phyloP scores from a whole-genome alignment of 2,113 vertebrate species.

The Halichoerus grypus region DNA sequence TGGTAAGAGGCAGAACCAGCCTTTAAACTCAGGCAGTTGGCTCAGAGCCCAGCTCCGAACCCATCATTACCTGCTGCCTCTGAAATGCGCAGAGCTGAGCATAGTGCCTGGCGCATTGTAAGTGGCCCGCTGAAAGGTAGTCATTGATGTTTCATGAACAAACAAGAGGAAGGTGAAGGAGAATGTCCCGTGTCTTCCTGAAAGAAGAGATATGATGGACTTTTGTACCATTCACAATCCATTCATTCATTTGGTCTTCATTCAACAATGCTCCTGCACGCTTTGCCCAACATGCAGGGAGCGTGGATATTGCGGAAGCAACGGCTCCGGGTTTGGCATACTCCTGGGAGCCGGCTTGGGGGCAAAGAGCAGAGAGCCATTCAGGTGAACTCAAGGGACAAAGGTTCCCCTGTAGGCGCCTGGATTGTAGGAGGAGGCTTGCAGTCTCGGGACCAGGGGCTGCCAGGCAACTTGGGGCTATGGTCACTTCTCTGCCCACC shows the following conservation, averaged over 20 bases:
- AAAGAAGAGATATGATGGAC: background rate
- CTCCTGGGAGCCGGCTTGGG: background rate
- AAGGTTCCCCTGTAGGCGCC: background rate
- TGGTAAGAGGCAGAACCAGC: background rate
- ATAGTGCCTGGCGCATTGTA: background rate
- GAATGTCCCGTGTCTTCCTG: background rate
- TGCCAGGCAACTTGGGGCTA: background rate
- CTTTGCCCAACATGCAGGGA: background rate
- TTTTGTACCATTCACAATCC: background rate
- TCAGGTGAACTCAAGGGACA: background rate
- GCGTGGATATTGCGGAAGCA: background rate
- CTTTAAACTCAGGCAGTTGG: background rate
- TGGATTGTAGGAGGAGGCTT: background rate
- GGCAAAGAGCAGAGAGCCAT: background rate
- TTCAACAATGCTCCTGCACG: background rate
- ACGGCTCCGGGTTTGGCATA: background rate
- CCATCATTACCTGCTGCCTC: background rate
- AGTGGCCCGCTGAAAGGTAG: background rate
- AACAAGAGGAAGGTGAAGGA: background rate
- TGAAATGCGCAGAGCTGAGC: background rate
- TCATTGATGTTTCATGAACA: background rate
- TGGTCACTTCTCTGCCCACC: background rate
- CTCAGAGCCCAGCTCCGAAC: background rate
- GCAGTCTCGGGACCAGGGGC: background rate
- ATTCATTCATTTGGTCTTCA: background rate